phyloP scores from a whole-genome alignment of 2,888 invertebrate species.

The Caenorhabditis sp. region DNA sequence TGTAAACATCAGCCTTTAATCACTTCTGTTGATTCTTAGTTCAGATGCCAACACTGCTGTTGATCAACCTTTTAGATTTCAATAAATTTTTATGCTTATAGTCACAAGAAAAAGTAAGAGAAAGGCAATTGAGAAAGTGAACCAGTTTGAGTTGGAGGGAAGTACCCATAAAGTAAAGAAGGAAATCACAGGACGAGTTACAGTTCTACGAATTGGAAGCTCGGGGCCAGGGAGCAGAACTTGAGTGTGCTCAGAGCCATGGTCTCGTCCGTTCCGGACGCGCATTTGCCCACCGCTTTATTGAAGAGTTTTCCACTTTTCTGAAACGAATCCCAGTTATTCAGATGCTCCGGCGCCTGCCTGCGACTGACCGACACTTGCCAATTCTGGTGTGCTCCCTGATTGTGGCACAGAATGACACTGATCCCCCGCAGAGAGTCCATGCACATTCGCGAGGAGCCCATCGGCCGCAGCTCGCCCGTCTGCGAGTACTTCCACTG shows the following conservation, averaged over 20 bases:
- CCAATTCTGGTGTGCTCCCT: constrained; percentile 94
- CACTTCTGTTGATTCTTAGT: not conserved
- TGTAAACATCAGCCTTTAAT: not conserved
- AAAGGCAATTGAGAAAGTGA: constrained; percentile 17
- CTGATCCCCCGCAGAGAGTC: constrained; percentile 83
- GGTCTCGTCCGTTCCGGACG: constrained; percentile 34
- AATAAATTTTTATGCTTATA: not conserved
- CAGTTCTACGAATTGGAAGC: constrained; percentile 52
- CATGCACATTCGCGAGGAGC: constrained; percentile 89
- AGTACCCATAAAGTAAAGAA: constrained; percentile 1
- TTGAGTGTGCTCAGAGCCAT: constrained; percentile 35
- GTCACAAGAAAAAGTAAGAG: not conserved
- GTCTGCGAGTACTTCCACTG: constrained; percentile 60
- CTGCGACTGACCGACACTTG: constrained; percentile 79
- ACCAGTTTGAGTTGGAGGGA: constrained; percentile 31
- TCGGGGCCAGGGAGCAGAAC: constrained; percentile 48
- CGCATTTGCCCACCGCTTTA: constrained; percentile 53
- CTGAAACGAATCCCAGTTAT: constrained; percentile 54
- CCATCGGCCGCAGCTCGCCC: constrained; percentile 88
- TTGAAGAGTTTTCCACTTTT: constrained; percentile 61
- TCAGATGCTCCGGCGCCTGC: too few relatives aligned
- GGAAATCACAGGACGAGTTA: constrained; percentile 5
- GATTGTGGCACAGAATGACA: constrained; percentile 92
- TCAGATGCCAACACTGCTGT: too few relatives aligned
- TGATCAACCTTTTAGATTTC: not conserved